These are phyloP conservation scores for Erebia epiphron DNA, from an alignment of 2,888 invertebrate genomes.

Conservation along the genomic window DNA sequence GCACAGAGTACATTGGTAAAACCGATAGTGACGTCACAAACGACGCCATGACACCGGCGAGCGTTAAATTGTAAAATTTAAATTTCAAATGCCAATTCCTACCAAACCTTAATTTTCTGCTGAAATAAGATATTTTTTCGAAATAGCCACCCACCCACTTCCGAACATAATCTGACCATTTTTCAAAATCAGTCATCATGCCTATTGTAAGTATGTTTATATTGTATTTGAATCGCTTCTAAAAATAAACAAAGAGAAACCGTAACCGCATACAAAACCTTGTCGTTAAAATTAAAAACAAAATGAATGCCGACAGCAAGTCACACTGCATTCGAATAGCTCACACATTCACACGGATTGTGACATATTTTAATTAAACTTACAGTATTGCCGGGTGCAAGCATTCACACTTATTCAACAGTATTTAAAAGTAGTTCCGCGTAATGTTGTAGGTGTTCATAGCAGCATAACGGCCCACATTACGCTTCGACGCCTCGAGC, in stretches of 20 bases:
- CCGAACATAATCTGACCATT: too few species aligned
- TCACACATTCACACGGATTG: conserved; percentile 13
- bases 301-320: conserved; percentile 15
- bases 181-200: too few species aligned
- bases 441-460: conserved; percentile 52
- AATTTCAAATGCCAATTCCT: too few species aligned
- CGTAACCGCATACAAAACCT: background rate
- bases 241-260: background rate
- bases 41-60: too few species aligned
- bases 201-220: too few species aligned
- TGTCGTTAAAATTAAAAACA: conserved; percentile 17
- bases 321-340: conserved; percentile 14
- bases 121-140: too few species aligned
- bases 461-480: conserved; percentile 61
- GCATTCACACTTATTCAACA: conserved; percentile 7
- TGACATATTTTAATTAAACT: conserved; percentile 21
- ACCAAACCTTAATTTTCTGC: too few species aligned
- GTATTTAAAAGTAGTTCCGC: conserved; percentile 21
- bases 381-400: conserved; percentile 11
- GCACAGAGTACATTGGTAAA: too few species aligned
- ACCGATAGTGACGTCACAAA: too few species aligned
- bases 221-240: too few species aligned
- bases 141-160: too few species aligned
- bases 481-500: conserved; percentile 56
- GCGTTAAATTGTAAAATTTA: too few species aligned